Conservation (phyloP, 2,888 invertebrate species). For the Chrysomela aeneicollis region DNA sequence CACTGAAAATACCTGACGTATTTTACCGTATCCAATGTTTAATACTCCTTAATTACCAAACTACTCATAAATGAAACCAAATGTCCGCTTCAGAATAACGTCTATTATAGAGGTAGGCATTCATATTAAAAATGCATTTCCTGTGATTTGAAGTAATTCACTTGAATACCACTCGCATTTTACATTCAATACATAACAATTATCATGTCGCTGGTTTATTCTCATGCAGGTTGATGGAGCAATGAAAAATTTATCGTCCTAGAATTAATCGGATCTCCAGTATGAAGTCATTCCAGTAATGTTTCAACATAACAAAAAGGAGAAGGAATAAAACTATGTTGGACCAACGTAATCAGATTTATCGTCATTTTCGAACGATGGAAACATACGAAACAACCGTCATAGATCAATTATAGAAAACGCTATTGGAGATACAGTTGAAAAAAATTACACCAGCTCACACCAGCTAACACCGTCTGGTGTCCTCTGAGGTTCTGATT, state of each 20-base stretch:
- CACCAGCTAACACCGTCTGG: too few species aligned
- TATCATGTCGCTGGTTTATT: conserved; percentile 18
- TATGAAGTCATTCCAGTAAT: neutral
- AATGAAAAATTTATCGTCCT: neutral
- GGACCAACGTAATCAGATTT: too few species aligned
- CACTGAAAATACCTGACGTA: neutral
- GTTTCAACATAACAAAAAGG: too few species aligned
- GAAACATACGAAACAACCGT: too few species aligned
- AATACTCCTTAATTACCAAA: neutral
- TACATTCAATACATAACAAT: conserved; percentile 26
- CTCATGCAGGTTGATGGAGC: neutral
- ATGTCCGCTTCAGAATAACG: neutral
- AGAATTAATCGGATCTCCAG: neutral
- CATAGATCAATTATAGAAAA: too few species aligned
- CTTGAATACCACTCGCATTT: conserved; percentile 23
- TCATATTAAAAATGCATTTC: conserved; percentile 29
- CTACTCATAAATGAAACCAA: neutral
- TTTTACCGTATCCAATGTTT: neutral
- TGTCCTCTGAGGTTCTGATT: too few species aligned
- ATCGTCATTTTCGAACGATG: too few species aligned
- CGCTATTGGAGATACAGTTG: too few species aligned
- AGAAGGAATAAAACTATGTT: too few species aligned
- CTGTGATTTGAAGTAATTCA: conserved; percentile 20
- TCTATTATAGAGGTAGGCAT: conserved; percentile 8
- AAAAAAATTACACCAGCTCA: too few species aligned